Conservation (phyloP, 2,113 vertebrate species). For the Otus sunia region DNA sequence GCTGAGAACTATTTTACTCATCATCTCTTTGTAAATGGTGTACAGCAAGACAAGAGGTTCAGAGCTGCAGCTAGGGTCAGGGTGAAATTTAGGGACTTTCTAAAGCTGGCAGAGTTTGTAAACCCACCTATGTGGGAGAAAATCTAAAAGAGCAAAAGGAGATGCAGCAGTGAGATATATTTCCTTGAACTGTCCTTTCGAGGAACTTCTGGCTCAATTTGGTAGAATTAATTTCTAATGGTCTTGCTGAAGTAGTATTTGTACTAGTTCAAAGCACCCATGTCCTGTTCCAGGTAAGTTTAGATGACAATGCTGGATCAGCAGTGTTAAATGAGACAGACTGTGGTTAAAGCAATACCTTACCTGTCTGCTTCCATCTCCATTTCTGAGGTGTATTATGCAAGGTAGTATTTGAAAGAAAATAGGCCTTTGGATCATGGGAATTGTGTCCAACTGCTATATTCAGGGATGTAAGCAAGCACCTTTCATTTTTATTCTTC, state of each 20-base stretch:
- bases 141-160: background rate
- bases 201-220: background rate
- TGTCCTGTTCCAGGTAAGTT: background rate
- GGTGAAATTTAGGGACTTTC: background rate
- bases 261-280: background rate
- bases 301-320: background rate
- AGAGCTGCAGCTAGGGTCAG: background rate
- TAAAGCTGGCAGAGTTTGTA: background rate
- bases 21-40: background rate
- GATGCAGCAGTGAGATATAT: background rate
- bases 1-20: background rate
- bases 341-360: background rate
- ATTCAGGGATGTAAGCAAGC: background rate
- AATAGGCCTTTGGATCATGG: background rate
- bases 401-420: background rate
- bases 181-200: background rate
- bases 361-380: background rate
- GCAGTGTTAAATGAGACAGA: background rate
- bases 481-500: background rate
- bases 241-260: background rate
- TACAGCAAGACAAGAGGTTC: background rate
- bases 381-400: background rate
- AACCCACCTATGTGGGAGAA: background rate
- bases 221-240: background rate
- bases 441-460: background rate